Base-by-base conservation (phyloP, 2,113 vertebrate genomes). In the Anguilla rostrata region DNA sequence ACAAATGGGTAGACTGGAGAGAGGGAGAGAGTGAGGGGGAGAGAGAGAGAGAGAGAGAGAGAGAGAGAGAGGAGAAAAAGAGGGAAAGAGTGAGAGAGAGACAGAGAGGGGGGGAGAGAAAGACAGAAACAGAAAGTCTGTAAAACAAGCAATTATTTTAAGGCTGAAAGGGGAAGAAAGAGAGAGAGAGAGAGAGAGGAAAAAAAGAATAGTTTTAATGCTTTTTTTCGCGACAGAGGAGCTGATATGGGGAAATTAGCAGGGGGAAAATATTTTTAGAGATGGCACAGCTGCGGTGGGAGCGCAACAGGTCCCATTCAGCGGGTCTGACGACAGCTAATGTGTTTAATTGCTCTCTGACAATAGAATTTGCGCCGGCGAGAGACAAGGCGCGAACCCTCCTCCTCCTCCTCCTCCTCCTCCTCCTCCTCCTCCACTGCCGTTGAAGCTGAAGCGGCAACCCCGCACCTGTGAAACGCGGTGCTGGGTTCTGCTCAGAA, bases 341-440 rank as follows among this genome's bases (percentile, higher is more conserved):
- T 97, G 97, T 95, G 96, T 96, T 96, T 97, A 97, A 97, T 97
- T 97, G 96, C 95, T 92, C 95, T 96, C 95, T 94, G 96, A 95
- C 97, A 97, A 93, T 96, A 96, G 96, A 96, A 96, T 97, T 97
- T 96, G 96, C 92, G 90, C 95, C 95, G 92, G 92, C 91, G 96
- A 97, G 94, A 96, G 97, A 97, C 97, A 97, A 96, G 96, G 96
- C 95, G 96, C 95, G 97, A 97, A 98, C 98, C 97, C 97, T 97
- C 96, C 96, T 96, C 96, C 39, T 95, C 92, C 2, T 34, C 34
- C 34, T 34, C 34, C 34, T 34, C 34, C 34, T 34, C 34, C 34
- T 34, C 34, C 34, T 34, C 34, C 34, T 34, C 34, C 34, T 34
- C 34, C 34, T 34, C 34, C 34, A 1, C 34, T 1, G 34, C 34